Conservation (phyloP, 2,113 vertebrate species). For the Harpagus bidentatus region DNA sequence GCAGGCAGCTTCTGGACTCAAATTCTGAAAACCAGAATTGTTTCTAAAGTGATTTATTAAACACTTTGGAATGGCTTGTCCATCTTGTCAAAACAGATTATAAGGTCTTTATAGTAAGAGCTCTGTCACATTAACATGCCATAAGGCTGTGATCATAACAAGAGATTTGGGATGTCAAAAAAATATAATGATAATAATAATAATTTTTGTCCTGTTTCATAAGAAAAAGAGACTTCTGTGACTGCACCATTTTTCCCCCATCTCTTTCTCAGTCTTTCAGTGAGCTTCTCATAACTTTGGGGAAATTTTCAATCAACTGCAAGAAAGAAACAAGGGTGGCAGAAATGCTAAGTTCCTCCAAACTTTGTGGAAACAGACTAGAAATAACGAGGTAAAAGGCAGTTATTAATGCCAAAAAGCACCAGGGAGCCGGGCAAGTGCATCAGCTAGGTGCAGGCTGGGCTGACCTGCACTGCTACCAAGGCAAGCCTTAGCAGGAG, state of each 20-base stretch:
- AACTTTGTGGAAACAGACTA: background rate
- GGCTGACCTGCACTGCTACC: background rate
- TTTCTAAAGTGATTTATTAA: constrained; percentile 10
- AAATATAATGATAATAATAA: background rate
- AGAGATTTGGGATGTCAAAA: background rate
- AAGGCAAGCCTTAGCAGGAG: background rate
- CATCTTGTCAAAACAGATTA: background rate
- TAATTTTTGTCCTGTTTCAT: background rate
- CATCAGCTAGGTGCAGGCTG: background rate
- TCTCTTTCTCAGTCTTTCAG: background rate
- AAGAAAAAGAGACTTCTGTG: background rate
- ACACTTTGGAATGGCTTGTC: background rate
- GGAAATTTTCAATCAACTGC: background rate
- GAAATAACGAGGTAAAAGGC: background rate
- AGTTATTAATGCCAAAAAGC: background rate
- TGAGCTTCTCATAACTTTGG: background rate
- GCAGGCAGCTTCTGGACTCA: background rate
- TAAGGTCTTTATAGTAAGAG: background rate
- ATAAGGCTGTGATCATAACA: background rate
- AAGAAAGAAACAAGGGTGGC: background rate
- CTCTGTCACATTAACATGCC: background rate
- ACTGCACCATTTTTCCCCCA: background rate
- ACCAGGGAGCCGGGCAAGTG: background rate
- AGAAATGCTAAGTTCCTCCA: background rate
- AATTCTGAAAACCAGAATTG: background rate